Evolutionary conservation across 2,797 vertebrate species (phyloP).

Genomic region (Cyclopterus lumpus): DNA sequence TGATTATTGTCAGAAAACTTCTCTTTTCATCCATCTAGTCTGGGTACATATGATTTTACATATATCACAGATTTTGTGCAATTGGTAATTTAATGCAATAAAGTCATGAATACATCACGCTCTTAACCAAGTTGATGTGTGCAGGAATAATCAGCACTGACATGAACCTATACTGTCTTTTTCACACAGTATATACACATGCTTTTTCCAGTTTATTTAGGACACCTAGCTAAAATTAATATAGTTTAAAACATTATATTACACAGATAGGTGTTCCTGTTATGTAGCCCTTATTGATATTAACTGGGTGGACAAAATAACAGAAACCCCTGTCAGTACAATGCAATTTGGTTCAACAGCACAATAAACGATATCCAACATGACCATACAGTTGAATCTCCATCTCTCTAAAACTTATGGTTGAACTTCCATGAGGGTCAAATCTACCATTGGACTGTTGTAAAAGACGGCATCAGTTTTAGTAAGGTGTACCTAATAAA

Average conservation of each 20-base stretch:
- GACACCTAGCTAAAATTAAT: neutral
- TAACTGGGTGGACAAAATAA: neutral
- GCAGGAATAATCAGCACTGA: neutral
- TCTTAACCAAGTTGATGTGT: neutral
- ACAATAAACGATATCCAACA: neutral
- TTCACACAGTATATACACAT: neutral
- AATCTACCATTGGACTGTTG: neutral
- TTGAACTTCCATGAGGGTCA: neutral
- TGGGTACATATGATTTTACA: slow-evolving; percentile 21
- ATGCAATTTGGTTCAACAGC: neutral
- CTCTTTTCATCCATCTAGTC: slow-evolving; percentile 15
- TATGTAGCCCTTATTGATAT: neutral
- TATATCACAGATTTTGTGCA: slow-evolving; percentile 14
- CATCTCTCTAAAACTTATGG: neutral
- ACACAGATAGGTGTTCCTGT: neutral
- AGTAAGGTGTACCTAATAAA: neutral
- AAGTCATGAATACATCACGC: slow-evolving; percentile 16
- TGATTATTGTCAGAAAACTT: neutral
- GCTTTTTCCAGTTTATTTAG: neutral
- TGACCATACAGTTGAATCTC: neutral
- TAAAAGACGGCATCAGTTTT: neutral
- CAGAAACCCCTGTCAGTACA: neutral
- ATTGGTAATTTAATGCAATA: slow-evolving; percentile 31
- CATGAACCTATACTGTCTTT: neutral
- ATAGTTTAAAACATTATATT: neutral